Base-by-base conservation (phyloP, 2,113 vertebrate species). In the Daphoenositta chrysoptera region DNA sequence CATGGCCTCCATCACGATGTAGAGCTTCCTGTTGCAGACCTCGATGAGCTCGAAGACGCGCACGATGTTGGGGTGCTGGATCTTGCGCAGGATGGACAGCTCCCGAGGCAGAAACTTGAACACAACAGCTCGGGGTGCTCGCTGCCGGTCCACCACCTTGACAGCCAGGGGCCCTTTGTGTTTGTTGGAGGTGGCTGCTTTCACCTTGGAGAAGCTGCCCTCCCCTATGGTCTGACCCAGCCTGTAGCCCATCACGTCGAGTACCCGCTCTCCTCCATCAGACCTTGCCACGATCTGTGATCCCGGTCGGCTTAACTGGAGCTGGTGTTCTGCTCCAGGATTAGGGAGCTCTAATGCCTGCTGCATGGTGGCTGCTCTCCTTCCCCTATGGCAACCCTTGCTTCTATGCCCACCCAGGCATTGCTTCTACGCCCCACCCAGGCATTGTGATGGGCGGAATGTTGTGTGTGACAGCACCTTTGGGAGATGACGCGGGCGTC, bases 191-290 rank as follows among this genome's bases (percentile, higher is more conserved):
- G 96, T 98, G 75, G 98, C 98, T 0, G 98, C 95, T 78, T 98
- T 98, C 58, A 98, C 98, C 84, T 98, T 98, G 69, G 98, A 98
- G 82, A 97, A 99, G 86, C 97, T 98, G 75, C 98, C 98, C 68
- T 98, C 98, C 7, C 98, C 98, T 33, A 98, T 80, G 0, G 96
- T 96, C 37, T 94, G 90, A 21, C 98, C 97, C 84, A 98, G 90
- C 77, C 63, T 98, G 95, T 98, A 98, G 71, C 98, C 98, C 66
- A 98, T 94, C 28, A 97, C 90, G 30, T 16, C 60, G 69, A 98
- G 96, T 31, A 98, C 54, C 70, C 94, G 98, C 65, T 99, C 97
- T 28, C 86, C 98, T 53, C 87, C 94, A 28, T 97, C 91, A 2
- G 30, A 58, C 77, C 17, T 91, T 45, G 92, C 19, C 92, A 88